These are phyloP conservation scores for Seriola dumerili DNA, from an alignment of 2,113 vertebrate genomes.

Conservation along the genomic window DNA sequence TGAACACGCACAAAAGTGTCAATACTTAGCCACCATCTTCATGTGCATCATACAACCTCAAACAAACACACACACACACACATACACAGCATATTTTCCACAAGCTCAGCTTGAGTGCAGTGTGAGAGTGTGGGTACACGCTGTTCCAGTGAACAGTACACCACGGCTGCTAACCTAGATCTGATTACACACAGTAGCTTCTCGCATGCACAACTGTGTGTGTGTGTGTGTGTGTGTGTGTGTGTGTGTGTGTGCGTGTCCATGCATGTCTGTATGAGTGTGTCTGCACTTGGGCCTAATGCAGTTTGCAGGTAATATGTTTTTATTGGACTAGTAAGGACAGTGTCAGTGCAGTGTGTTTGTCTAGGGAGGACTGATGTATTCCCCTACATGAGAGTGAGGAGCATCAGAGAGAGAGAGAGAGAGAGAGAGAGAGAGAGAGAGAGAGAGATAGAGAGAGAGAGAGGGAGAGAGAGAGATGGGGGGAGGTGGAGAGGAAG, in stretches of 20 bases:
- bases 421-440: slow-evolving; percentile 2
- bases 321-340: slow-evolving; percentile 67
- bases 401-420: slow-evolving; percentile 54
- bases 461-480: neutral
- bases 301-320: slow-evolving; percentile 72
- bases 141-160: slow-evolving; percentile 68
- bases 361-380: slow-evolving; percentile 57
- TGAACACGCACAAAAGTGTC: neutral
- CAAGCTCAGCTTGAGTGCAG: slow-evolving; percentile 45
- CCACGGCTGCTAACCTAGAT: slow-evolving; percentile 72
- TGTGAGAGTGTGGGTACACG: slow-evolving; percentile 59
- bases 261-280: neutral
- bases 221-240: slow-evolving; percentile 10
- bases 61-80: slow-evolving; percentile 1
- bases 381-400: slow-evolving; percentile 48
- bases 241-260: neutral
- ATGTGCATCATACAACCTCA: slow-evolving; percentile 18
- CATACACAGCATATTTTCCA: slow-evolving; percentile 27
- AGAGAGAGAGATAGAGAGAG: neutral
- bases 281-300: slow-evolving; percentile 54
- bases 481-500: slow-evolving; percentile 37
- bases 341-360: slow-evolving; percentile 57
- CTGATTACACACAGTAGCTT: slow-evolving; percentile 66
- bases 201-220: slow-evolving; percentile 1
- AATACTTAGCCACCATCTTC: neutral